Conservation (phyloP, 2,113 vertebrate genomes). For the Pollachius pollachius region DNA sequence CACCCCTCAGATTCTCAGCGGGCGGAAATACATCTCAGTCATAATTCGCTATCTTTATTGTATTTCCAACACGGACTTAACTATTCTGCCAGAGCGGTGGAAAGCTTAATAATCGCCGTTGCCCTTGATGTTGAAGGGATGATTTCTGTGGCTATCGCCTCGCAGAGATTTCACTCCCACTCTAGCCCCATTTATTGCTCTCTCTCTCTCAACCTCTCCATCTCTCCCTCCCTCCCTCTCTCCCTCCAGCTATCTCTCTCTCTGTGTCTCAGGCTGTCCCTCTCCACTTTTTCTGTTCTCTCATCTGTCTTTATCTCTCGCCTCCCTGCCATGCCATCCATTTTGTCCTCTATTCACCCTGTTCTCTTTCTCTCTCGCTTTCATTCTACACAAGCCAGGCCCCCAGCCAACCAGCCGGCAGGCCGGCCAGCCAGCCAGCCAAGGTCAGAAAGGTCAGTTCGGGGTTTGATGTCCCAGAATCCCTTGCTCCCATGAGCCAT, state of each 20-base stretch:
- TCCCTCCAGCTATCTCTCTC: background rate
- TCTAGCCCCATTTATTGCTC: constrained; percentile 18
- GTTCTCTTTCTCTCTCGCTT: background rate
- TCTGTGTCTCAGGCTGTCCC: background rate
- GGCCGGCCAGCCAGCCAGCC: constrained; percentile 14
- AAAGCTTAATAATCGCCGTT: constrained; percentile 59
- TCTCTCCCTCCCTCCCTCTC: background rate
- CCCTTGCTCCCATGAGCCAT: constrained; percentile 10
- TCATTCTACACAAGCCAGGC: background rate
- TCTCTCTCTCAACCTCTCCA: constrained; percentile 4
- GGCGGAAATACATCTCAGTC: constrained; percentile 64
- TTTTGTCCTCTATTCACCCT: background rate
- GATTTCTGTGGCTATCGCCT: constrained; percentile 54
- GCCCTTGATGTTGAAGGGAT: constrained; percentile 60
- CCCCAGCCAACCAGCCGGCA: background rate
- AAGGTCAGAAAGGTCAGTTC: constrained; percentile 39
- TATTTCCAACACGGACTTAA: constrained; percentile 59
- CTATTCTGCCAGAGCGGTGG: constrained; percentile 49
- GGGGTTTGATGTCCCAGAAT: constrained; percentile 33
- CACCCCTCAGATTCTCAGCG: constrained; percentile 32
- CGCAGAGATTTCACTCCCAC: constrained; percentile 9
- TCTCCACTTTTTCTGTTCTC: background rate
- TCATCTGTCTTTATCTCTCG: background rate
- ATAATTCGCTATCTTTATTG: constrained; percentile 69
- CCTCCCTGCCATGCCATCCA: no score